A percentile compares a stretch with the other conserved stretches of the same genome.
phyloP scores from a whole-genome alignment of 2,888 invertebrate genomes.

The Campaea margaritaria region DNA sequence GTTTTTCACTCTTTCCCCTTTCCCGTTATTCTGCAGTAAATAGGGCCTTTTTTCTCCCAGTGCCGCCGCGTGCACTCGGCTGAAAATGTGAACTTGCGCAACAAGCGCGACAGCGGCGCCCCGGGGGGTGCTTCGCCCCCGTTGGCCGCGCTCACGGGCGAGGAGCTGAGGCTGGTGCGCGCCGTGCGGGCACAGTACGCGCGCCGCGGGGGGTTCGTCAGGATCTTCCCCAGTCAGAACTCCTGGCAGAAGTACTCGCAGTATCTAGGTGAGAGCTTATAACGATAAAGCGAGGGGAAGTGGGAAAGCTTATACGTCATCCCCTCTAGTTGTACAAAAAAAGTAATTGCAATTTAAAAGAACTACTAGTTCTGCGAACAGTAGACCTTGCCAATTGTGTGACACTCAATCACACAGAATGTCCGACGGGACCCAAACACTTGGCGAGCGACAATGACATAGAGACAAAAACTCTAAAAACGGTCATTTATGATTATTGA shows the following conservation, averaged over 20 bases:
- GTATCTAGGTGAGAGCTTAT: constrained; percentile 86
- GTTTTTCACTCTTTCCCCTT: too few relatives aligned
- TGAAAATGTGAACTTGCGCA: constrained; percentile 85
- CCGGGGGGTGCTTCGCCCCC: constrained; percentile 62
- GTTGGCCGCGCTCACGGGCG: constrained; percentile 85
- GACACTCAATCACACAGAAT: too few relatives aligned
- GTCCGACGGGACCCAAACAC: too few relatives aligned
- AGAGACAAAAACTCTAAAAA: too few relatives aligned
- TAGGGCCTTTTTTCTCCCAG: constrained; percentile 57
- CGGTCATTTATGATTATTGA: too few relatives aligned
- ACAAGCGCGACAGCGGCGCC: constrained; percentile 55
- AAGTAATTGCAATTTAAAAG: too few relatives aligned
- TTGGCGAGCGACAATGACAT: too few relatives aligned
- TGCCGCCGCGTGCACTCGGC: constrained; percentile 91
- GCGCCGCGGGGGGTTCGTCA: constrained; percentile 93
- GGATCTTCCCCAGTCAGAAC: constrained; percentile 95
- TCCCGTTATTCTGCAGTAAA: too few relatives aligned
- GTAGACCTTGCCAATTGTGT: too few relatives aligned
- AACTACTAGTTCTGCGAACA: too few relatives aligned
- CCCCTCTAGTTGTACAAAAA: too few relatives aligned
- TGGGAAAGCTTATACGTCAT: too few relatives aligned
- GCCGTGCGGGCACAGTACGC: constrained; percentile 92
- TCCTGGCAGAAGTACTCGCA: constrained; percentile 94
- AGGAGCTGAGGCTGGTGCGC: constrained; percentile 91
- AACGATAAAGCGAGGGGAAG: not conserved